Conservation (phyloP, 2,797 vertebrate genomes). For the Intellagama lesueurii region DNA sequence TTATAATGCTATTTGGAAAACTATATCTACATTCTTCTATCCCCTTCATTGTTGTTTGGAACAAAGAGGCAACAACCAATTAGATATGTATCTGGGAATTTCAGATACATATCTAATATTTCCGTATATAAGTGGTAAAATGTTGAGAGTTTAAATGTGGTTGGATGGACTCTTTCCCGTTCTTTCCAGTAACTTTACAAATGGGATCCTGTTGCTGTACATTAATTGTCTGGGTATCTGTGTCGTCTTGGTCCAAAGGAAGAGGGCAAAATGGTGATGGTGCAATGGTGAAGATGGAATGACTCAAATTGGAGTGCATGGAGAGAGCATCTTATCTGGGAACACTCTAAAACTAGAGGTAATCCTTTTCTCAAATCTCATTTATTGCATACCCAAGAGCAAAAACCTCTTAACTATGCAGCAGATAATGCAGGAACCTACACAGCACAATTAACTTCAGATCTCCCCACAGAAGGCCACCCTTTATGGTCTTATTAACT, state of each 20-base stretch:
- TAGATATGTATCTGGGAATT: background rate
- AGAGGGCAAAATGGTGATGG: background rate
- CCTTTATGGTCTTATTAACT: no score
- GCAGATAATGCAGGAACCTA: no score
- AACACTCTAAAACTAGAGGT: background rate
- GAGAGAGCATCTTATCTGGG: background rate
- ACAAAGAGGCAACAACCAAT: background rate
- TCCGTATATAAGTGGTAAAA: background rate
- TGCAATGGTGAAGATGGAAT: background rate
- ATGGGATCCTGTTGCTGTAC: background rate
- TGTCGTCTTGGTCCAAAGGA: background rate
- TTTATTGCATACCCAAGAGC: background rate
- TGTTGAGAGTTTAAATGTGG: background rate
- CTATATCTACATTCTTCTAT: no score
- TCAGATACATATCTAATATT: no score
- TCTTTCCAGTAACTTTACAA: background rate
- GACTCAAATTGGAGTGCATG: background rate
- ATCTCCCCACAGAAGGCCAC: no score
- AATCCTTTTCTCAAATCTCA: background rate
- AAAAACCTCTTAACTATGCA: no score
- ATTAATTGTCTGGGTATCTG: background rate
- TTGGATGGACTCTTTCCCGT: background rate
- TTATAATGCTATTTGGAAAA: no score
- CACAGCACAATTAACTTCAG: no score
- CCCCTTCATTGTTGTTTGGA: no score